Evolutionary conservation across 1,140 invertebrate genomes (phyloP), one percentile per base, ranked within the genome.

Genomic region (Calephelis nemesis): DNA sequence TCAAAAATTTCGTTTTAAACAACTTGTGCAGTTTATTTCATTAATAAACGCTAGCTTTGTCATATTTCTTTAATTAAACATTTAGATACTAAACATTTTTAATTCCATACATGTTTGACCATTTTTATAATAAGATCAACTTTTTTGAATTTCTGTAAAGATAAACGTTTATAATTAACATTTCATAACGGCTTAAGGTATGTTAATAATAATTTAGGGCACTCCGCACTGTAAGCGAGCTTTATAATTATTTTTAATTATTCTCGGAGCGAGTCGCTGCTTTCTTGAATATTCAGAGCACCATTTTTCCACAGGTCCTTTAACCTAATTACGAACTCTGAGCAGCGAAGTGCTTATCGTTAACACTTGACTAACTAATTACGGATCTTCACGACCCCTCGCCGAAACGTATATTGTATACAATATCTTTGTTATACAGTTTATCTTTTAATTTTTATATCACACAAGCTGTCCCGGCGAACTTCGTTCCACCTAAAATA

Each of bases 191-290:
- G 40, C 39, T 60, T 39, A 60, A 60, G 54, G 30, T 39, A 60
- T 60, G 39, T 60, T 60, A 50, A 75, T 76, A 77, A 79, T 79
- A 81, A 77, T 75, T 74, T 70, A 66, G 30, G 19, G 30, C 49
- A 65, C 47, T 50, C 12, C 71, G 50, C 58, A 65, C 50, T 68
- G 63, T 54, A 39, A 60, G 54, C 64, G 68, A 71, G 74, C 63
- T 73, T 78, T 69, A 69, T 80, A 81, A 82, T 84, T 79, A 83
- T 81, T 83, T 84, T 81, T 83, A 84, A 84, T 83, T 79, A 79
- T 75, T 62, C 71, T 71, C 71, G 54, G 65, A 74, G 65, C 67
- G 73, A 60, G 45, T 39, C n/a, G 72, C 67, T 47, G 71, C 68
- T 74, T 70, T 75, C 69, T 76, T 79, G 78, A 80, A 83, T 82